A percentile compares a stretch with the other conserved stretches of the same genome.
phyloP scores from a whole-genome alignment of 2,797 vertebrate species.

The Sebastes nivosus region DNA sequence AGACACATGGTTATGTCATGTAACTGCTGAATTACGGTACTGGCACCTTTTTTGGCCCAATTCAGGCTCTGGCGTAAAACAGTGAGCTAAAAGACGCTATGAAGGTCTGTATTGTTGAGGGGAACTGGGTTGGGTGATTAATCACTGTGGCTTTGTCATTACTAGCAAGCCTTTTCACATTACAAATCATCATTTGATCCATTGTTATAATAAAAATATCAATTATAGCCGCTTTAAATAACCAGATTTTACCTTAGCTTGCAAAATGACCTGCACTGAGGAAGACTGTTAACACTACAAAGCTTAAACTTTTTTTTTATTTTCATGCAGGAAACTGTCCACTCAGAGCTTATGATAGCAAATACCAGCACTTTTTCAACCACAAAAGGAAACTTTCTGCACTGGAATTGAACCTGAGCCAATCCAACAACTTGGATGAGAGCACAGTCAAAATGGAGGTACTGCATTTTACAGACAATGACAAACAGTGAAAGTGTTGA shows the following conservation, averaged over 20 bases:
- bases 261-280: background rate
- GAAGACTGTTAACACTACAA: background rate
- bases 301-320: background rate
- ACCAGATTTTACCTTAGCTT: background rate
- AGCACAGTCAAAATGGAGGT: constrained; percentile 18
- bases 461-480: constrained; percentile 43
- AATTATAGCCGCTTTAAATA: background rate
- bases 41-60: too few species aligned
- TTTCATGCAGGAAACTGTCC: background rate
- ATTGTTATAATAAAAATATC: background rate
- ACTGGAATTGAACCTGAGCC: constrained; percentile 25
- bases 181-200: background rate
- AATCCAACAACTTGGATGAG: constrained; percentile 24
- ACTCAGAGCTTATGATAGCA: constrained; percentile 18
- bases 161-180: background rate
- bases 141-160: background rate
- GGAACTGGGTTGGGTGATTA: background rate
- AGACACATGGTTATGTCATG: too few species aligned
- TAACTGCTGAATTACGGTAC: too few species aligned
- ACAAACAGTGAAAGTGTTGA: constrained; percentile 60
- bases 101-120: background rate
- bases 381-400: constrained; percentile 35
- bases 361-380: constrained; percentile 45
- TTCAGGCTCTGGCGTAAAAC: too few species aligned
- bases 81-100: too few species aligned